Conservation (phyloP, 1,140 invertebrate species). For the Calephelis nemesis region DNA sequence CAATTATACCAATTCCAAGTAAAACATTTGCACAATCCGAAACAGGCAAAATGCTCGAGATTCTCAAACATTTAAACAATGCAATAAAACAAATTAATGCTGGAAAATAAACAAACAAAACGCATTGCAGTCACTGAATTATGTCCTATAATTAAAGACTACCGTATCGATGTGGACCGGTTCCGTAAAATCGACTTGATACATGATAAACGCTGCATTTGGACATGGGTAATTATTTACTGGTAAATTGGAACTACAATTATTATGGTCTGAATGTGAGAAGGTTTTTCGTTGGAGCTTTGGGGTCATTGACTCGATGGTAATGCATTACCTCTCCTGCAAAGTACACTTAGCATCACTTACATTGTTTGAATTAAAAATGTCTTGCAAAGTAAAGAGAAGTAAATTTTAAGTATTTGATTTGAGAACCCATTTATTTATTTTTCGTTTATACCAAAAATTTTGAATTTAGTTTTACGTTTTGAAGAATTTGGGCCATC, state of each 20-base stretch:
- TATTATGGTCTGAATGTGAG: conserved; percentile 35
- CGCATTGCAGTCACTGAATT: conserved; percentile 39
- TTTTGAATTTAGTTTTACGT: no score
- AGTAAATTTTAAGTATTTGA: no score
- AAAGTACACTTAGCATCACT: neutral
- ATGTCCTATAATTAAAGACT: conserved; percentile 60
- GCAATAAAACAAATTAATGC: conserved; percentile 27
- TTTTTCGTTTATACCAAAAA: no score
- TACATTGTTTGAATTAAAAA: neutral
- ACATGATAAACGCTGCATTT: conserved; percentile 48
- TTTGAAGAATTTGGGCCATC: no score
- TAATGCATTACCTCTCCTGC: neutral
- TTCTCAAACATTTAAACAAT: conserved; percentile 6
- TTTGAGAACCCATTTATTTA: no score
- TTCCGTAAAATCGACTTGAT: conserved; percentile 50
- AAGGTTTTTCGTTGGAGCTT: conserved; percentile 24
- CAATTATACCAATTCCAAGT: neutral
- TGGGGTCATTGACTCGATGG: conserved; percentile 27
- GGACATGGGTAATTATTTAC: conserved; percentile 58
- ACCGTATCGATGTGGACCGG: conserved; percentile 41
- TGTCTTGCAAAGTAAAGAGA: no score
- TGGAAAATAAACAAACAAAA: conserved; percentile 27
- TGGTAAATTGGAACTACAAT: conserved; percentile 56
- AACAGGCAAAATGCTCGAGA: neutral
- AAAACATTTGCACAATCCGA: neutral